phyloP scores from a whole-genome alignment of 2,888 invertebrate species.

The Synanthedon tipuliformis region DNA sequence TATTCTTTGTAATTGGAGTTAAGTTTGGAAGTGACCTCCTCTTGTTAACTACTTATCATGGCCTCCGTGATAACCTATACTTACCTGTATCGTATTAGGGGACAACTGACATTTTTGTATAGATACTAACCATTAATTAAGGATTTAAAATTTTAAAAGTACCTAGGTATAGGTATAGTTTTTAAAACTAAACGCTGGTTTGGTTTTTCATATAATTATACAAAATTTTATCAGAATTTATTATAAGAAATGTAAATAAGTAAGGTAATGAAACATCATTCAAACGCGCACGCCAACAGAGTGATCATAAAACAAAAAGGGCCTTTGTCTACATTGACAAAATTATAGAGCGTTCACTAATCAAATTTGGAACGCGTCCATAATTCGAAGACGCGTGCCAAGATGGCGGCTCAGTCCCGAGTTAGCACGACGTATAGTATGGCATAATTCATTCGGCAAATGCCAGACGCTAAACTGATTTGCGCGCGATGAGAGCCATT shows the following conservation, averaged over 20 bases:
- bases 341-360: conserved; percentile 13
- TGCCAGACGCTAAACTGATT: conserved; percentile 50
- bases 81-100: no score
- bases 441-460: conserved; percentile 39
- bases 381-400: conserved; percentile 33
- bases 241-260: no score
- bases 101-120: no score
- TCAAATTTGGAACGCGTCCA: conserved; percentile 31
- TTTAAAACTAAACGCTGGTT: no score
- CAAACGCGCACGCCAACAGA: no score
- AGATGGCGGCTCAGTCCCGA: conserved; percentile 20
- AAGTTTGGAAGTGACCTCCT: not conserved
- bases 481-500: conserved; percentile 53
- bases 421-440: conserved; percentile 20
- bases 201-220: no score
- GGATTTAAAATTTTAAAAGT: no score
- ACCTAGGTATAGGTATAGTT: no score
- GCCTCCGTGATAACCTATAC: not conserved
- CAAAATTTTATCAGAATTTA: no score
- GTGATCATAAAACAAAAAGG: no score
- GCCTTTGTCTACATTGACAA: not conserved
- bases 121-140: no score
- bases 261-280: no score
- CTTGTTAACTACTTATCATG: conserved; percentile 3
- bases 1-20: not conserved